Conservation (phyloP, 2,113 vertebrate species). For the Progne subis region DNA sequence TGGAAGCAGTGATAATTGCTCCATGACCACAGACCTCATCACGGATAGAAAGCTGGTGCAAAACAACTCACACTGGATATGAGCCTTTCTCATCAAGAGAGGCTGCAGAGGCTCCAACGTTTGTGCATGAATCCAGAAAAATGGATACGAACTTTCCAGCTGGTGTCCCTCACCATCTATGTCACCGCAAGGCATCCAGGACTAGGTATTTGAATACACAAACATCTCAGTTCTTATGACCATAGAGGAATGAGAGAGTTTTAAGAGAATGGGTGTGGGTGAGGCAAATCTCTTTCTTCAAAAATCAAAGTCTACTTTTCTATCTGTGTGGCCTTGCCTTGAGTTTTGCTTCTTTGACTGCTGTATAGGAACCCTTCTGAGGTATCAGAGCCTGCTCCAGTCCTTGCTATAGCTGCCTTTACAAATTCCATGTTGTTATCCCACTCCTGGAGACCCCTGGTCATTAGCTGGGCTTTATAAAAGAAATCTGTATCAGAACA, state of each 20-base stretch:
- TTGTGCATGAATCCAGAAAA: background rate
- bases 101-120: background rate
- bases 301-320: background rate
- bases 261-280: background rate
- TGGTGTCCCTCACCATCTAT: background rate
- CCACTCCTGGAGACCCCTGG: background rate
- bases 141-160: background rate
- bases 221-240: background rate
- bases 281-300: background rate
- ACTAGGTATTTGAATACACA: background rate
- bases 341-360: background rate
- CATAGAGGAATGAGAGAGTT: background rate
- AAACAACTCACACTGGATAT: background rate
- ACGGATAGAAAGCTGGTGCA: background rate
- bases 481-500: background rate
- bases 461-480: background rate
- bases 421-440: background rate
- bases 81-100: background rate
- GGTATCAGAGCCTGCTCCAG: background rate
- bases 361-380: background rate
- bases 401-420: background rate
- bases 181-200: background rate
- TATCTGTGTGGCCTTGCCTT: background rate
- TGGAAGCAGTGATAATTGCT: background rate
- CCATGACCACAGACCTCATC: background rate